phyloP scores from a whole-genome alignment of 1,140 invertebrate genomes.

The Brachionus asplanchnoidis region DNA sequence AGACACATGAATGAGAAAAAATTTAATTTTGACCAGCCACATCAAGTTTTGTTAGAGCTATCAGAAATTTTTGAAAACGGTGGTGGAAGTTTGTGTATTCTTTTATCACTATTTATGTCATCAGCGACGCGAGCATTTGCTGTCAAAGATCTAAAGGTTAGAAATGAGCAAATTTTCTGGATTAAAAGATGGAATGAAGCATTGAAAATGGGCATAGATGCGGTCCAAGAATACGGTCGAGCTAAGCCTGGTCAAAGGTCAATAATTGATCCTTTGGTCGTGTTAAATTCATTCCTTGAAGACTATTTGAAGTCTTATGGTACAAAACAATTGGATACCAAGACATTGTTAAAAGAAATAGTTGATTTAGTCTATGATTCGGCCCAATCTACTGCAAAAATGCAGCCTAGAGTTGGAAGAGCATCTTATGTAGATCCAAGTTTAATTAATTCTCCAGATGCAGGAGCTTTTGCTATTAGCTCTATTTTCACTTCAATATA shows the following conservation, averaged over 20 bases:
- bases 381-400: conserved; percentile 60
- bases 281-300: not conserved
- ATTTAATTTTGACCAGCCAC: conserved; percentile 45
- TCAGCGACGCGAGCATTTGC: conserved; percentile 60
- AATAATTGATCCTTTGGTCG: conserved; percentile 71
- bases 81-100: conserved; percentile 34
- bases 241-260: conserved; percentile 68
- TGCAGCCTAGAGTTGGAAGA: conserved; percentile 60
- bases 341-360: conserved; percentile 49
- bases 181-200: conserved; percentile 58
- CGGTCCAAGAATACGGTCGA: conserved; percentile 58
- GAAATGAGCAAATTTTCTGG: conserved; percentile 37
- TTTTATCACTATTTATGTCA: conserved; percentile 63
- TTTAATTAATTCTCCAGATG: conserved; percentile 59
- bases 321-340: not conserved
- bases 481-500: conserved; percentile 62
- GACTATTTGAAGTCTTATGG: not conserved
- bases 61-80: conserved; percentile 38
- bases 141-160: not conserved
- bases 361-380: conserved; percentile 56
- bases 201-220: conserved; percentile 60
- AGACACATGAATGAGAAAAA: conserved; percentile 45
- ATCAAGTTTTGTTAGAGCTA: conserved; percentile 5
- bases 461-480: conserved; percentile 65
- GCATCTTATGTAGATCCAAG: conserved; percentile 57